Evolutionary conservation across 2,888 invertebrate genomes (phyloP), one percentile per base, ranked within the genome.

Genomic region (Palloptera scutellata): DNA sequence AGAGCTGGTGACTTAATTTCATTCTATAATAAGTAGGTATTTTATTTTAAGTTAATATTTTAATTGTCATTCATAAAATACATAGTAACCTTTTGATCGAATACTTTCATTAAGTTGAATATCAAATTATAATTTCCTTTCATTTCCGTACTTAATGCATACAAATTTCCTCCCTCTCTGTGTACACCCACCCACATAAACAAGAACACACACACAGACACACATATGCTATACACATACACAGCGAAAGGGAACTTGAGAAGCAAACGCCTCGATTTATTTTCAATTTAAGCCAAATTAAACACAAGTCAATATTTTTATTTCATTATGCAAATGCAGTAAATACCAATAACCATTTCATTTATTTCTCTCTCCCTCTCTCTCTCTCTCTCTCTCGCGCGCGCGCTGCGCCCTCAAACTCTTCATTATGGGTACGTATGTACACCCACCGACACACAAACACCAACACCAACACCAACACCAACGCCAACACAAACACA

Each of bases 261-360:
- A 13, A 43, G 45, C 54, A 30, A 51, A 59, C 40, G 45, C 48
- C 4, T 48, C 30, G 42, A 65, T 65, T 60, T 59, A 65, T 53
- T 65, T 48, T 62, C 71, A 68, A 71, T 71, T 75, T 69, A 67
- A 74, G 61, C 68, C 71, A 70, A 73, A 74, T 74, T 74, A 72
- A 72, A 73, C 70, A 72, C 69, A 69, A 74, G 75, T 70, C 70
- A 76, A 73, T 78, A 76, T 75, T 77, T 76, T 78, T 68, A 70
- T 79, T 78, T 76, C 76, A 79, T 78, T 79, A 77, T 76, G 79
- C 78, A 77, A 76, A 79, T 75, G 71, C 66, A 71, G 70, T 72
- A 70, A 74, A 73, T 70, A 43, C 13, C 51, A 48, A 48, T 15
- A 48, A 48, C 13, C 13, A 48, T 15, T n/a, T 48, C 13, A 48